phyloP scores from a whole-genome alignment of 2,797 vertebrate species.

The Sebastes vulpes region DNA sequence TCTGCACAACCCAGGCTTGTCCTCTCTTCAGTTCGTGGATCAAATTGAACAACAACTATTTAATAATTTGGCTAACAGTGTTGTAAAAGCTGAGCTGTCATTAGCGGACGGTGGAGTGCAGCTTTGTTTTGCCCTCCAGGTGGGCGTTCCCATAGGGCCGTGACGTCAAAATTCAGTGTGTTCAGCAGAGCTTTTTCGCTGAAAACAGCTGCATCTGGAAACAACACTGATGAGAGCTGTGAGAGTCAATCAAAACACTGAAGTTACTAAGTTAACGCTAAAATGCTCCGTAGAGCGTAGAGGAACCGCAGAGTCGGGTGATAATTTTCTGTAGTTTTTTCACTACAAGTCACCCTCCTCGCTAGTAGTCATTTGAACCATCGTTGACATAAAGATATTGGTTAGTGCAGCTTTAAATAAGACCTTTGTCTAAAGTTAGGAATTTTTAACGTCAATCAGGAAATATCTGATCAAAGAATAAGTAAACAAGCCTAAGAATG shows the following conservation, averaged over 20 bases:
- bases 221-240: not conserved
- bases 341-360: not conserved
- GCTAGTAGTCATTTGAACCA: not conserved
- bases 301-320: not conserved
- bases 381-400: not conserved
- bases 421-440: not conserved
- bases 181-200: not conserved
- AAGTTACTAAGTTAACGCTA: not conserved
- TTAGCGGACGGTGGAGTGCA: no score
- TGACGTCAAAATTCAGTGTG: not conserved
- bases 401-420: not conserved
- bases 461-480: not conserved
- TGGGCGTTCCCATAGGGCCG: no score
- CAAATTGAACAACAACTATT: no score
- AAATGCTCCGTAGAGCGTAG: not conserved
- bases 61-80: no score
- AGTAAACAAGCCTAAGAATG: not conserved
- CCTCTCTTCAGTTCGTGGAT: no score
- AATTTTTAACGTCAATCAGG: not conserved
- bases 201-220: constrained; percentile 5
- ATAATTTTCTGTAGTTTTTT: not conserved
- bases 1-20: no score
- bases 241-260: not conserved
- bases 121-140: no score
- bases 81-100: no score